A percentile compares a stretch with the other conserved stretches of the same genome.
phyloP scores from a whole-genome alignment of 30 jellyfish, hydroid and myxozoan species.

The Hydractinia symbiolongicarpus region DNA sequence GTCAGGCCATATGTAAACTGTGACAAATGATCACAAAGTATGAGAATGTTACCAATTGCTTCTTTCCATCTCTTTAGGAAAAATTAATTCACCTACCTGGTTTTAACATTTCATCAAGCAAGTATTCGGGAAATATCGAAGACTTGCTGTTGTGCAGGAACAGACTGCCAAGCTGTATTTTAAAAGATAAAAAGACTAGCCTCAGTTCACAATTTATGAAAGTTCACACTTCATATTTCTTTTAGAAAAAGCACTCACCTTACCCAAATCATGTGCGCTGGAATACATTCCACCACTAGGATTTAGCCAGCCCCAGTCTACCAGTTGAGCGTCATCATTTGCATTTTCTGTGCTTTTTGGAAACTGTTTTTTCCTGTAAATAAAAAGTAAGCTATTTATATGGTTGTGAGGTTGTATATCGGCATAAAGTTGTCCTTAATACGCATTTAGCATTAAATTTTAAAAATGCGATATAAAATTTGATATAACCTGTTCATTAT shows the following conservation, averaged over 20 bases:
- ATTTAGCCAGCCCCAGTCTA: constrained; percentile 96
- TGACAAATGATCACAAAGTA: neutral
- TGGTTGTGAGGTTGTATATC: too few species aligned
- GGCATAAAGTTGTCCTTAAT: too few species aligned
- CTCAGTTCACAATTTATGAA: neutral
- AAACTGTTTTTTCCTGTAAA: constrained; percentile 40
- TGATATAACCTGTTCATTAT: constrained; percentile 33
- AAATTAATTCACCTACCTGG: too few species aligned
- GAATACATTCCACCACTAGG: constrained; percentile 89
- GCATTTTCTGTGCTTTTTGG: constrained; percentile 59
- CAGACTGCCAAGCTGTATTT: too few species aligned
- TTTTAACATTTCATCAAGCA: neutral
- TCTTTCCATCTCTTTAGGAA: too few species aligned
- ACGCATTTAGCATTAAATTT: too few species aligned
- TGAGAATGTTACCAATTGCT: neutral
- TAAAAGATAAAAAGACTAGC: too few species aligned
- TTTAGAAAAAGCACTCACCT: constrained; percentile 50
- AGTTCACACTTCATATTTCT: neutral
- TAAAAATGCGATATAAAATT: too few species aligned
- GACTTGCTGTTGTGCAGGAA: too few species aligned
- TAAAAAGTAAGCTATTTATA: neutral
- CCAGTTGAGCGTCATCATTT: constrained; percentile 27
- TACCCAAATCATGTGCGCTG: constrained; percentile 55
- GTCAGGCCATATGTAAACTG: constrained; percentile 35
- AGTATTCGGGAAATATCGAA: neutral